Conservation (phyloP, 2,797 vertebrate species). For the Tachyglossus aculeatus region DNA sequence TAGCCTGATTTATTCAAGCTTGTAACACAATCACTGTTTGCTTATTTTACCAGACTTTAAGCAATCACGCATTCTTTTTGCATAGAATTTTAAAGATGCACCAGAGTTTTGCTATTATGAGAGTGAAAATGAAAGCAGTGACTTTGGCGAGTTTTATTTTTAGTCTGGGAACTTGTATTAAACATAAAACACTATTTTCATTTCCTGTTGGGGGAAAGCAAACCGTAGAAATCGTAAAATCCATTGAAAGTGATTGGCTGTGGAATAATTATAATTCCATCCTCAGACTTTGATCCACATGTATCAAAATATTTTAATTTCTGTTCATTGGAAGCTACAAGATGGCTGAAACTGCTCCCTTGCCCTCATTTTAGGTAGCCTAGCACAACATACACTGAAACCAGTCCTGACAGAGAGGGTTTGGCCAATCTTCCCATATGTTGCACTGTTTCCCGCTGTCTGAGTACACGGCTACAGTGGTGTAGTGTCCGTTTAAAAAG, state of each 20-base stretch:
- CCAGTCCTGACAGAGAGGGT: too few species aligned
- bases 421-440: too few species aligned
- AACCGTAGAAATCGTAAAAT: constrained; percentile 28
- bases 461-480: too few species aligned
- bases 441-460: too few species aligned
- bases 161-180: background rate
- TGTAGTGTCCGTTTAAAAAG: too few species aligned
- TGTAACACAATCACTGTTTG: background rate
- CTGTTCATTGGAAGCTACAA: too few species aligned
- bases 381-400: too few species aligned
- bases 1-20: background rate
- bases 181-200: constrained; percentile 15
- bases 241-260: constrained; percentile 17
- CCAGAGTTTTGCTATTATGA: background rate
- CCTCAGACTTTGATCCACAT: constrained; percentile 8
- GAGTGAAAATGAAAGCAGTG: background rate
- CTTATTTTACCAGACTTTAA: background rate
- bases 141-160: constrained; percentile 9
- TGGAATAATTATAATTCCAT: constrained; percentile 19
- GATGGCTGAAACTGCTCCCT: too few species aligned
- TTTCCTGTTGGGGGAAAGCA: constrained; percentile 35
- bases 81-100: background rate
- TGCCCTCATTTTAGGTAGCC: background rate
- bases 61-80: background rate
- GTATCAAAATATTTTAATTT: too few species aligned